Base-by-base conservation (phyloP, 2,797 vertebrate species). In the Poeciliopsis infans region DNA sequence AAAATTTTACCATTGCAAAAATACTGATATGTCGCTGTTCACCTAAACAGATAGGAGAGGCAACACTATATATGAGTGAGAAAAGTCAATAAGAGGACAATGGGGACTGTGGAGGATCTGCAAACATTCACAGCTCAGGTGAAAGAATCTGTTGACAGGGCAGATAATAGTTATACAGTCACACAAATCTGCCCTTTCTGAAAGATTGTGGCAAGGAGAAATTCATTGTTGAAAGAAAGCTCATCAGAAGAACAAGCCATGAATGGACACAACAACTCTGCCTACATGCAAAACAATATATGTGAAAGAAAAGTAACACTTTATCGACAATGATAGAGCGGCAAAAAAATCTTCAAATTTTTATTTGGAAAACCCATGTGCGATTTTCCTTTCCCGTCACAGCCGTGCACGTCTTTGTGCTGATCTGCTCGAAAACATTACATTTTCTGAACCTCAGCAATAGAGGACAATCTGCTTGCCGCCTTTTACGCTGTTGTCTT, bases 401-500 rank as follows among this genome's bases (percentile, higher is more conserved):
- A 68, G 23, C 20, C 13, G 11, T 41, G 39, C 36, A 25, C 64
- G 25, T 13, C 64, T 68, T 41, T 41, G 64, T 25, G 36, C 39
- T 68, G 20, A 16, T 68, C 33, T 64, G 7, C n/a, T 45, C 5
- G 2, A 69, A 28, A 45, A 41, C 72, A 72, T 74, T 47, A 18
- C 5, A 25, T 83, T 73, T 76, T 75, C 41, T 69, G n/a, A 46
- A 33, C 39, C 72, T 80, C 2, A 12, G 59, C 39, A 46, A 72
- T 75, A 31, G 33, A 11, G 83, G 85, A 79, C 81, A 66, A 66
- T 41, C 36, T 68, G 64, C 7, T 25, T 68, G 36, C 64, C 79
- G 83, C 81, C 85, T 82, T 87, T 87, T 75, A n/a, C 66, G 45
- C 25, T 8, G 8, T 41, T 8, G 11, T 41, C 36, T 25, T 39